Percentiles rank a stretch among this genome's conserved stretches.
These are phyloP conservation scores for Larimichthys polyactis DNA, from an alignment of 2,113 vertebrate species.

Conservation along the genomic window DNA sequence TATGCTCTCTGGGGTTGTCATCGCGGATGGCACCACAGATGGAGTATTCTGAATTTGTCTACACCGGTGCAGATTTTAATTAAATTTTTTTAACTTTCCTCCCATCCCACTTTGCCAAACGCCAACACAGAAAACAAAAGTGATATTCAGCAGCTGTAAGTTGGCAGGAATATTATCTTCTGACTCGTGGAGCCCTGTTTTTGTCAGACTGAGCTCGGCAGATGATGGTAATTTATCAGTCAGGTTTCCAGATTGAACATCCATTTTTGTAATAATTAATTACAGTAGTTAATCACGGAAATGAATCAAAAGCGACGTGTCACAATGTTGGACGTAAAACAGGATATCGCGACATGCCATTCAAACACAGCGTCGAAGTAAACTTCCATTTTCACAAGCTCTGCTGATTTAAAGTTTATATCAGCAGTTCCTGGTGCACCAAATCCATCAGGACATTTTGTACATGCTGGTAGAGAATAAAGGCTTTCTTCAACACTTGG, in stretches of 20 bases:
- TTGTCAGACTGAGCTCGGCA: not conserved
- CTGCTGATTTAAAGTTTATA: slow-evolving; percentile 12
- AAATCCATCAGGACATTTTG: not conserved
- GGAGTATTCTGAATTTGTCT: not conserved
- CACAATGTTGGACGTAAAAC: not conserved
- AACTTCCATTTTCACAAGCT: not conserved
- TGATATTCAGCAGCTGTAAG: slow-evolving; percentile 13
- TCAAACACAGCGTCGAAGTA: not conserved
- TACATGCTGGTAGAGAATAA: not conserved
- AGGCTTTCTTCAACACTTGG: not conserved
- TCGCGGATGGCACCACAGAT: not conserved
- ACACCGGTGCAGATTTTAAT: not conserved
- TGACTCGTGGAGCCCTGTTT: not conserved
- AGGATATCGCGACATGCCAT: not conserved
- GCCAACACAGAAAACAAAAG: not conserved
- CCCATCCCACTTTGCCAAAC: not conserved
- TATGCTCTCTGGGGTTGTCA: not conserved
- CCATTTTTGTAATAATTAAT: not conserved
- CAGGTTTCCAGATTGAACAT: not conserved
- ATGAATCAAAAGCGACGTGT: not conserved
- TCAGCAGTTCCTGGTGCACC: not conserved
- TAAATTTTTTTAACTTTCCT: not conserved
- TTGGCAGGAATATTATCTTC: not conserved
- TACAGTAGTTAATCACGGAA: not conserved
- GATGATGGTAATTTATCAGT: not conserved